Evolutionary conservation across 2,113 vertebrate species (phyloP).

Genomic region (Abramis brama): DNA sequence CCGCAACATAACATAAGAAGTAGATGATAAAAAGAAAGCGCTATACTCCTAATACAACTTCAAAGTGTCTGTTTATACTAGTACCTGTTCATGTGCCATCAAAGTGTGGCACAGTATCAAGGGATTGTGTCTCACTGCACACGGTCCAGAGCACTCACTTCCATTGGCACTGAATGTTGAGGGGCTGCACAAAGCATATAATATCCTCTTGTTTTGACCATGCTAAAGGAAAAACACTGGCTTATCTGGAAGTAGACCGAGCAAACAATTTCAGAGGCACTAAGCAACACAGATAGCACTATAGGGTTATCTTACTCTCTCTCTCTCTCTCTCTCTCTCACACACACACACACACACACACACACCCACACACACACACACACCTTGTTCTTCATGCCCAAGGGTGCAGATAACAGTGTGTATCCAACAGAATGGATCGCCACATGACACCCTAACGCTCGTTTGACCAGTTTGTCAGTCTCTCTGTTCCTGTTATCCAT

Average conservation of each 20-base stretch:
- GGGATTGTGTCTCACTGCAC: not conserved
- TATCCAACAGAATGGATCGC: conserved; percentile 52
- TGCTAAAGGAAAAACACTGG: not conserved
- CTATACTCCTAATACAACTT: conserved; percentile 35
- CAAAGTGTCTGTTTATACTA: conserved; percentile 23
- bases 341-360: too few species aligned
- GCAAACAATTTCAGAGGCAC: not conserved
- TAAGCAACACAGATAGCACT: conserved; percentile 58
- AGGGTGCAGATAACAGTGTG: conserved; percentile 64
- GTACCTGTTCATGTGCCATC: not conserved
- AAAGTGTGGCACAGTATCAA: conserved; percentile 20
- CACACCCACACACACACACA: conserved; percentile 18
- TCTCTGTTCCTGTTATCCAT: conserved; percentile 15
- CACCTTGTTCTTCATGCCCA: conserved; percentile 55
- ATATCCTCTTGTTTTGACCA: not conserved
- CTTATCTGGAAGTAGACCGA: not conserved
- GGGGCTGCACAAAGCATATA: not conserved
- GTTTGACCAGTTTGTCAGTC: conserved; percentile 19
- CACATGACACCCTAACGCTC: not conserved
- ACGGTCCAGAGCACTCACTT: not conserved
- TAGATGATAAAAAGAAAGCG: not conserved
- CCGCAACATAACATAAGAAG: conserved; percentile 23
- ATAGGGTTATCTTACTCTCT: conserved; percentile 27
- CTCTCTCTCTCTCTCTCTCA: not conserved
- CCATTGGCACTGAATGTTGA: not conserved